These are phyloP conservation scores for Gymnogyps californianus DNA, from an alignment of 2,113 vertebrate genomes.

Conservation along the genomic window DNA sequence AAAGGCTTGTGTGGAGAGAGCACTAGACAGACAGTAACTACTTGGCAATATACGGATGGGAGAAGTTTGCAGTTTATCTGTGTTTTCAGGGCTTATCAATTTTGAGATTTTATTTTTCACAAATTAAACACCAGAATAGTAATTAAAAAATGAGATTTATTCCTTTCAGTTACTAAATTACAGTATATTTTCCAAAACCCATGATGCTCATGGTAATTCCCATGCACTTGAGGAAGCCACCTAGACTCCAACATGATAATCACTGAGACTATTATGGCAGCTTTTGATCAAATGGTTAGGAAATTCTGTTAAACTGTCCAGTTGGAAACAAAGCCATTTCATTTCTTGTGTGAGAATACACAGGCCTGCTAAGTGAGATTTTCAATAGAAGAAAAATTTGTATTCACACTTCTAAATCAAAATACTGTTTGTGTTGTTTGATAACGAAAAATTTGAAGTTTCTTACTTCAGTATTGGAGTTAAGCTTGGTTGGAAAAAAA, in stretches of 20 bases:
- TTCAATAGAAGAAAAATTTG: background rate
- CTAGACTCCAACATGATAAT: background rate
- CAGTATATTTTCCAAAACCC: background rate
- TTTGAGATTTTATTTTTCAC: background rate
- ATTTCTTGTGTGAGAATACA: background rate
- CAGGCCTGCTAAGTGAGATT: background rate
- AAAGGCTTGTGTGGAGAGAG: background rate
- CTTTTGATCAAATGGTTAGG: background rate
- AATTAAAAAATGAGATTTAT: background rate
- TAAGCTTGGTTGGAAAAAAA: background rate
- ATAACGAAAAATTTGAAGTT: background rate
- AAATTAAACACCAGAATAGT: background rate
- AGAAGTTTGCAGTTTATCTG: background rate
- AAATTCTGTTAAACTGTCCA: background rate
- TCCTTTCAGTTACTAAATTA: background rate
- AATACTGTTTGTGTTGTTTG: background rate
- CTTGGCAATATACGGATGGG: background rate
- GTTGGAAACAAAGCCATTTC: background rate
- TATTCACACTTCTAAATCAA: background rate
- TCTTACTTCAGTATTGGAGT: background rate
- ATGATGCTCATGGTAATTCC: background rate
- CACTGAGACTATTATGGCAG: background rate
- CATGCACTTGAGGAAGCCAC: background rate
- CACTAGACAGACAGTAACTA: background rate
- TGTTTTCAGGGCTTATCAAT: background rate